A percentile compares a stretch with the other conserved stretches of the same genome.
Conservation (phyloP, 2,888 invertebrate species). For the Eurytoma adleriae region DNA sequence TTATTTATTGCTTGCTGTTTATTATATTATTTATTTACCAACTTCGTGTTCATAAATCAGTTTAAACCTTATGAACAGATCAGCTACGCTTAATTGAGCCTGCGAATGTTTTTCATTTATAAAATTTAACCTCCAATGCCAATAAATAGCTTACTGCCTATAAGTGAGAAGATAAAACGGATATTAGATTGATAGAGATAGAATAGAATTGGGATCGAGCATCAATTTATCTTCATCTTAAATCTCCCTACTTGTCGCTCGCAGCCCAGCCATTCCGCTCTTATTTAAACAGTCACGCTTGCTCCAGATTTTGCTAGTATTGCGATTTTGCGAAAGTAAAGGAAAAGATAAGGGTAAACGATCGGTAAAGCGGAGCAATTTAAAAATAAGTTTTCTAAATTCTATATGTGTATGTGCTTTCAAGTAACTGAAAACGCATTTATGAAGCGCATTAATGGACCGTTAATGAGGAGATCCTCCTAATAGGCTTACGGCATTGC, state of each 20-base stretch:
- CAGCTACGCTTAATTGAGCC: no score
- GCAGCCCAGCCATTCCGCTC: neutral
- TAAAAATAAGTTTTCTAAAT: no score
- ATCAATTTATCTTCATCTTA: constrained; percentile 43
- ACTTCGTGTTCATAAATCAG: no score
- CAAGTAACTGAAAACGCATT: no score
- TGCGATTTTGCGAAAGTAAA: no score
- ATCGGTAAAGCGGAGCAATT: no score
- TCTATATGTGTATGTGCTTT: no score
- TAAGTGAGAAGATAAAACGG: constrained; percentile 32
- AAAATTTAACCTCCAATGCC: neutral
- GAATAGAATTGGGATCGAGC: constrained; percentile 51
- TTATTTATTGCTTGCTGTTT: no score
- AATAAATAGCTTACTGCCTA: constrained; percentile 20
- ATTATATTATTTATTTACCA: no score
- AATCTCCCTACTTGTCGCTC: constrained; percentile 19
- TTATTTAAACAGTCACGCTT: neutral
- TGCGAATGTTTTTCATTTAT: neutral
- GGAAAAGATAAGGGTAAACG: no score
- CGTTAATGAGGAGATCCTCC: neutral
- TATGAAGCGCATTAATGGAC: constrained; percentile 3
- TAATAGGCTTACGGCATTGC: neutral
- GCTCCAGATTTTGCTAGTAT: no score
- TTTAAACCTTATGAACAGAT: no score
- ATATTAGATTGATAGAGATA: constrained; percentile 42